Evolutionary conservation across 2,888 invertebrate genomes (phyloP).

Genomic region (Beris morrisii): DNA sequence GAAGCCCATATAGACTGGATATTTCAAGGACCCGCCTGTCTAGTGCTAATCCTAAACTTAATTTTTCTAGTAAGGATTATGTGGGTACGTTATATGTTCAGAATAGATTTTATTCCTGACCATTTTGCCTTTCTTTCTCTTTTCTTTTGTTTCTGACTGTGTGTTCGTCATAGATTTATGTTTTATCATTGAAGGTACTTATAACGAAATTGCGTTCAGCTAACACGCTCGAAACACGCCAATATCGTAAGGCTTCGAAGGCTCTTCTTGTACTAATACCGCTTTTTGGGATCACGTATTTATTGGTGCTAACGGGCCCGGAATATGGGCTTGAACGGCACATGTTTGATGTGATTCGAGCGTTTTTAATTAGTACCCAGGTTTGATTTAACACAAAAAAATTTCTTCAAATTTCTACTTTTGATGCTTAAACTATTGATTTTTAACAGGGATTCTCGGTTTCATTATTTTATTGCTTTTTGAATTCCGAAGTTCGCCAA

Average conservation of each 20-base stretch:
- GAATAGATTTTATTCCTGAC: not conserved
- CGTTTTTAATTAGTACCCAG: conserved; percentile 86
- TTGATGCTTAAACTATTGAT: conserved; percentile 1
- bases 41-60: conserved; percentile 77
- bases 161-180: conserved; percentile 36
- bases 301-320: conserved; percentile 81
- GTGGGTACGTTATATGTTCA: conserved; percentile 71
- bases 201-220: conserved; percentile 91
- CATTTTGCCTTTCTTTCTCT: not conserved
- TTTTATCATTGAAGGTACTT: conserved; percentile 66
- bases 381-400: conserved; percentile 57
- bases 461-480: conserved; percentile 88
- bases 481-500: conserved; percentile 89
- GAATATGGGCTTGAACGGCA: conserved; percentile 72
- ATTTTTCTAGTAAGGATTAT: conserved; percentile 82
- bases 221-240: conserved; percentile 85
- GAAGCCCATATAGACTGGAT: conserved; percentile 84
- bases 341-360: conserved; percentile 76
- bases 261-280: conserved; percentile 90
- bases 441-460: conserved; percentile 79
- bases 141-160: not conserved
- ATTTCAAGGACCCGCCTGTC: conserved; percentile 78
- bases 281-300: conserved; percentile 86
- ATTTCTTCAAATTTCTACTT: not conserved
- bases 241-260: conserved; percentile 87